A percentile compares a stretch with the other conserved stretches of the same genome.
phyloP scores from a whole-genome alignment of 2,888 invertebrate species.

The Drosophila peninsularis region DNA sequence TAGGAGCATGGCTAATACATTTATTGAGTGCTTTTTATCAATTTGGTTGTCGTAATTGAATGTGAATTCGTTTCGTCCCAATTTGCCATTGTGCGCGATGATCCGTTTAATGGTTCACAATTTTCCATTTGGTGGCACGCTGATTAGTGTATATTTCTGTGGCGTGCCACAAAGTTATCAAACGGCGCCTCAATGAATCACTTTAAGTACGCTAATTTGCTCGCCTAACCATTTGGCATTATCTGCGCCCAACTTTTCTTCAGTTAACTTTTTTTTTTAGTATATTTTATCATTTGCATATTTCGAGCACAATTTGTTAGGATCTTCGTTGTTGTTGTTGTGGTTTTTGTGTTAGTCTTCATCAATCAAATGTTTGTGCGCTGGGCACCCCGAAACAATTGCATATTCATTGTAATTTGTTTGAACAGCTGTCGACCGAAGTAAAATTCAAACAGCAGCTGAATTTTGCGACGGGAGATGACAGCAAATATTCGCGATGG shows the following conservation, averaged over 20 bases:
- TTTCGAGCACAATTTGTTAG: constrained; percentile 58
- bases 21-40: constrained; percentile 18
- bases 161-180: constrained; percentile 74
- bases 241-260: constrained; percentile 28
- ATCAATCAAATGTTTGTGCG: constrained; percentile 73
- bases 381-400: constrained; percentile 56
- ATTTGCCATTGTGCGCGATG: constrained; percentile 38
- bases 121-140: constrained; percentile 43
- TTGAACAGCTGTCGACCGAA: constrained; percentile 70
- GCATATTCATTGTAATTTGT: constrained; percentile 79
- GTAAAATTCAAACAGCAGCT: constrained; percentile 43
- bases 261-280: background rate
- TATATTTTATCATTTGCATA: constrained; percentile 47
- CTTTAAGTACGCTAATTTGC: constrained; percentile 63
- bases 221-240: constrained; percentile 32
- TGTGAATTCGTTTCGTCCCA: constrained; percentile 31
- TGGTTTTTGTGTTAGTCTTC: constrained; percentile 52
- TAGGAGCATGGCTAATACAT: constrained; percentile 9
- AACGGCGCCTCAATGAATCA: constrained; percentile 67
- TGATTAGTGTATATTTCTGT: constrained; percentile 43
- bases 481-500: background rate
- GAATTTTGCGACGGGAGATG: constrained; percentile 5
- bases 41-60: constrained; percentile 6
- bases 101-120: constrained; percentile 37
- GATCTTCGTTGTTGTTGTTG: constrained; percentile 48